Base-by-base conservation (phyloP, 2,888 invertebrate species). In the Rugalucina vietnamica region DNA sequence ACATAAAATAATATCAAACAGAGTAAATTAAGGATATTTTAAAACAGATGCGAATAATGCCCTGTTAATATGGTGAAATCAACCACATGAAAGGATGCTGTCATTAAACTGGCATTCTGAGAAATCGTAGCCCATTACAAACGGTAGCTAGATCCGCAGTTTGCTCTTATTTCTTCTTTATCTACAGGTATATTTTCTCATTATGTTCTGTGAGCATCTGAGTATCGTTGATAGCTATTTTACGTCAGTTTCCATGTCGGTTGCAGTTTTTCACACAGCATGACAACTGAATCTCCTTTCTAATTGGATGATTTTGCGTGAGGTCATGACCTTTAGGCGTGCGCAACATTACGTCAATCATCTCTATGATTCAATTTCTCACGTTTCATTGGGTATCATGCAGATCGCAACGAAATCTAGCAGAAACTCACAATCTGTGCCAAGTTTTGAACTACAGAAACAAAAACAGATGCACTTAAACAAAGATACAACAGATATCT, bases 321-420 rank as follows among this genome's bases (percentile, higher is more conserved):
- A 65, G 65, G 65, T 65, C 65, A 18, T 65, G 65, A 65, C 65
- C 65, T 65, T 34, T 34, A 65, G 65, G 65, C 65, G 65, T 65
- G 65, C 65, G 65, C 65, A 65, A 34, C 34, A n/a, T 65, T 65
- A 65, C 29, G 65, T 65, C 65, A 65, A 65, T 65, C 65, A 65
- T 34, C 65, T 65, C 65, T 21, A 65, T 18, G 34, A 65, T 65
- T 65, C 65, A 65, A 65, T 65, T 65, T 65, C 65, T 65, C 21
- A 65, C 65, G 65, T 65, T 65, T 65, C 65, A 65, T 65, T 65
- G 65, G 65, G 34, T 65, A 65, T 65, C 65, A 34, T 34, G 65
- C 65, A 29, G 65, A 18, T 34, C 12, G 65, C 21, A 65, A 34
- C 34, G 29, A 24, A 34, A 60, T 29, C 24, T 60, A 21, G 27